Conservation (phyloP, 1,140 invertebrate species). For the Meloidogyne floridensis region DNA sequence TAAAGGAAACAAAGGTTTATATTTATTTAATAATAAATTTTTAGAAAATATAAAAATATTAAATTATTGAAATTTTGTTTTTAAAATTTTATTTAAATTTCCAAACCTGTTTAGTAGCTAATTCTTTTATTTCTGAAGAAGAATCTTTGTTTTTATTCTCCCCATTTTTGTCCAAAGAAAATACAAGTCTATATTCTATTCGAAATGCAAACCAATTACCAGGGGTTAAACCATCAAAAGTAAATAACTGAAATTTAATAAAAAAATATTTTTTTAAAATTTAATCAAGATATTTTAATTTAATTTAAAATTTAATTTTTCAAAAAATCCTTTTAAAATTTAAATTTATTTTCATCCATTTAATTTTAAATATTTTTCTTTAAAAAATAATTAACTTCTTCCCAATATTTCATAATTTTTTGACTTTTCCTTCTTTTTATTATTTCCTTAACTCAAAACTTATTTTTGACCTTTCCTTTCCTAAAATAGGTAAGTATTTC, state of each 20-base stretch:
- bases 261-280: not conserved
- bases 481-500: too few species aligned
- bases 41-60: too few species aligned
- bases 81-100: not conserved
- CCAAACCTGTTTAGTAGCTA: constrained; percentile 44
- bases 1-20: not conserved
- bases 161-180: not conserved
- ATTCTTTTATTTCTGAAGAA: not conserved
- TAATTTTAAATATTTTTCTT: too few species aligned
- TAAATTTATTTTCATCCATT: too few species aligned
- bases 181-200: constrained; percentile 47
- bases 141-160: not conserved
- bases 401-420: too few species aligned
- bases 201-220: constrained; percentile 49
- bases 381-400: too few species aligned
- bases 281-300: not conserved
- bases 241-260: constrained; percentile 39
- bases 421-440: too few species aligned
- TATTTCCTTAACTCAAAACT: too few species aligned
- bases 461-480: too few species aligned
- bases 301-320: too few species aligned
- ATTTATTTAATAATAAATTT: not conserved
- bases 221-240: constrained; percentile 42
- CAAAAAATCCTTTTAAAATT: too few species aligned
- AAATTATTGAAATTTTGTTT: too few species aligned